Conservation (phyloP, 2,888 invertebrate genomes). For the Eudasyphora cyanicolor region DNA sequence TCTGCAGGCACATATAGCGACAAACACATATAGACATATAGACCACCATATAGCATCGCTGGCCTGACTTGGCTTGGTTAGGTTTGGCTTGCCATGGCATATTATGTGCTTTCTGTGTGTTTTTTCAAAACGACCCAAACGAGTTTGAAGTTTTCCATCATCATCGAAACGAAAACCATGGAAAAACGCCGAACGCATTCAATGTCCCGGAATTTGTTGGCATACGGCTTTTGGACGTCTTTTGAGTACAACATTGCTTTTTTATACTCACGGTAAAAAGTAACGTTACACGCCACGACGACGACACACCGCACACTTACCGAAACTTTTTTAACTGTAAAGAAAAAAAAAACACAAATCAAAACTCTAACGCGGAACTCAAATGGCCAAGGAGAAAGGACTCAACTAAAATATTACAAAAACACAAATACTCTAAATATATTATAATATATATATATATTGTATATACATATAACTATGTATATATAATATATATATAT, state of each 20-base stretch:
- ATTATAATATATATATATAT: slow-evolving; percentile 61
- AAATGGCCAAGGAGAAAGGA: slow-evolving; percentile 29
- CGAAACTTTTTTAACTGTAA: slow-evolving; percentile 48
- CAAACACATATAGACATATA: not conserved
- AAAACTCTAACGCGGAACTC: slow-evolving; percentile 57
- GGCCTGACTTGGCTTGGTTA: no score
- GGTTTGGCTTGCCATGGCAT: no score
- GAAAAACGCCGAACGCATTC: slow-evolving; percentile 78
- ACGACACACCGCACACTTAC: slow-evolving; percentile 8
- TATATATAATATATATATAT: slow-evolving; percentile 55
- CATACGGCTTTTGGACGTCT: slow-evolving; percentile 79
- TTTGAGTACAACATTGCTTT: slow-evolving; percentile 78
- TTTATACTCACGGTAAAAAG: slow-evolving; percentile 76
- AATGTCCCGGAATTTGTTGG: slow-evolving; percentile 78
- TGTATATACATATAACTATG: slow-evolving; percentile 44
- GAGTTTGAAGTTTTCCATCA: slow-evolving; percentile 64
- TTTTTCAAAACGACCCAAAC: slow-evolving; percentile 42
- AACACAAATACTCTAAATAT: slow-evolving; percentile 57
- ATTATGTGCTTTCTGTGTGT: slow-evolving; percentile 30
- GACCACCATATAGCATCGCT: not conserved
- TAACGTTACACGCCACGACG: slow-evolving; percentile 66
- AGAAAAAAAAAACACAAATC: slow-evolving; percentile 38
- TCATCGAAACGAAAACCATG: slow-evolving; percentile 65
- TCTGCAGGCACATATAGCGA: slow-evolving; percentile 53
- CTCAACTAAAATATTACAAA: slow-evolving; percentile 59